phyloP scores from a whole-genome alignment of 2,113 vertebrate genomes.

The Chaetura pelagica region DNA sequence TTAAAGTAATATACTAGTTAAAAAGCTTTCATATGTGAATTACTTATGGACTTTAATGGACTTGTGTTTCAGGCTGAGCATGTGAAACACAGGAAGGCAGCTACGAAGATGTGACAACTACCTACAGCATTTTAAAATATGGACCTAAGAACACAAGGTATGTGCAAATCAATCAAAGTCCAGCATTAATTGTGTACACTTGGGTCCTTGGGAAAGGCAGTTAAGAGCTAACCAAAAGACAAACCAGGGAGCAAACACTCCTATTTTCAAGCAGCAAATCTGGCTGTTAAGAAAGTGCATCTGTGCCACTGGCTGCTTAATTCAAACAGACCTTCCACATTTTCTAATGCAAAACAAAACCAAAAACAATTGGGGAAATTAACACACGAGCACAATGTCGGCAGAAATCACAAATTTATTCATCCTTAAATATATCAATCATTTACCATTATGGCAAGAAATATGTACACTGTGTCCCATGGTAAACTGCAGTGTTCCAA shows the following conservation, averaged over 20 bases:
- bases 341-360: neutral
- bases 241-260: neutral
- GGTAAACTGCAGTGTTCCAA: slow-evolving; percentile 82
- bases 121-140: neutral
- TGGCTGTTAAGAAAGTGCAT: neutral
- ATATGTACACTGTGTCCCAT: slow-evolving; percentile 84
- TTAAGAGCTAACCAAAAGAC: neutral
- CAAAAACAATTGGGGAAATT: neutral
- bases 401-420: slow-evolving; percentile 94
- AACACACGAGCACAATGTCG: slow-evolving; percentile 66
- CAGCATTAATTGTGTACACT: rapidly evolving
- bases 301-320: neutral
- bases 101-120: neutral
- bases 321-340: neutral
- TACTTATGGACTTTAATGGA: too few relatives aligned
- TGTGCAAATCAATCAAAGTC: neutral
- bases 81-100: neutral
- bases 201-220: neutral
- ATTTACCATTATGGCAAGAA: slow-evolving; percentile 86
- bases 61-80: neutral
- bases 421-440: slow-evolving; percentile 87
- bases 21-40: too few relatives aligned
- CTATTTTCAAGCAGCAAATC: neutral
- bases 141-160: neutral
- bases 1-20: too few relatives aligned